Percentiles rank a stretch among this genome's conserved stretches.
These are phyloP conservation scores for Bubo blakistoni DNA, from an alignment of 2,113 vertebrate genomes.

Conservation along the genomic window DNA sequence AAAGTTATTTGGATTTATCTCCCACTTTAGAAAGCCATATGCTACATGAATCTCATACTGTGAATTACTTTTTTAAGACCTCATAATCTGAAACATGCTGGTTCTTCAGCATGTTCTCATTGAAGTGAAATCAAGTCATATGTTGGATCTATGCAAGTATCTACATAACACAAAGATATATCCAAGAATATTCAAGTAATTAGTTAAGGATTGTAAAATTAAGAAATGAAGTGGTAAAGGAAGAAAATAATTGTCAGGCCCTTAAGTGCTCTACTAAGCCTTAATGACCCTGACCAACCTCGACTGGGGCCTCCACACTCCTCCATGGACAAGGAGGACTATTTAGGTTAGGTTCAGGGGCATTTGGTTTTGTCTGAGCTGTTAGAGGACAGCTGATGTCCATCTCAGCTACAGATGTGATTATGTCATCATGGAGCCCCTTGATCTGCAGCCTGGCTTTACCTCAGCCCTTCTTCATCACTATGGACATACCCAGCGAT, in stretches of 20 bases:
- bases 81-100: not conserved
- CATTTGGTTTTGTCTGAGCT: not conserved
- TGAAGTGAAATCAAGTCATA: not conserved
- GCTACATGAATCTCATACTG: not conserved
- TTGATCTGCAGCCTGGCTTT: not conserved
- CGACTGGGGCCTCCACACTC: rapidly evolving
- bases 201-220: not conserved
- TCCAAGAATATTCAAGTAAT: not conserved
- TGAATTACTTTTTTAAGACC: not conserved
- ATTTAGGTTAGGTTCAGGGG: rapidly evolving
- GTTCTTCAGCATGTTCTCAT: not conserved
- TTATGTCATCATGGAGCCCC: not conserved
- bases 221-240: not conserved
- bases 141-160: not conserved
- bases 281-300: not conserved
- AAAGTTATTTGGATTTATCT: conserved; percentile 10
- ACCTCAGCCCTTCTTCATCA: rapidly evolving
- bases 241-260: not conserved
- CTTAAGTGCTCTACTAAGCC: not conserved
- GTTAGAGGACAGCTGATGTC: not conserved
- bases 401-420: not conserved
- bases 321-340: not conserved
- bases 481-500: rapidly evolving
- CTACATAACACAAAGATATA: not conserved
- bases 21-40: not conserved